A percentile compares a stretch with the other conserved stretches of the same genome.
phyloP scores from a whole-genome alignment of 2,888 invertebrate species.

The Alviniconcha strummeri region DNA sequence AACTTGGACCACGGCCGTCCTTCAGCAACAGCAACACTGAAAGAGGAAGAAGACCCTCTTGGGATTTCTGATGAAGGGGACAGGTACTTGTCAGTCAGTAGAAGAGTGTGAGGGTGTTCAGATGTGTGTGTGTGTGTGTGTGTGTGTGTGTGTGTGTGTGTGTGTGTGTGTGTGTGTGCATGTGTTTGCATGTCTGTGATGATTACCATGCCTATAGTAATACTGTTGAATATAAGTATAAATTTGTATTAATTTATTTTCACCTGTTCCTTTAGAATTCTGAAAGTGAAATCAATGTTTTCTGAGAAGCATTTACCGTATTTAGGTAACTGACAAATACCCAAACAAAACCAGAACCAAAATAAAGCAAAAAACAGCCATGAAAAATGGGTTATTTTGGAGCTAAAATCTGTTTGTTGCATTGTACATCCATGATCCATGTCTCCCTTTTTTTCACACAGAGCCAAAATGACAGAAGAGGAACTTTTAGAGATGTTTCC shows the following conservation, averaged over 20 bases:
- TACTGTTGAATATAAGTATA: background rate
- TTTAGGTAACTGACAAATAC: background rate
- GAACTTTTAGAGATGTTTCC: constrained; percentile 92
- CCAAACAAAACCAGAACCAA: too few relatives aligned
- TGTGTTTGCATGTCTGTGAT: background rate
- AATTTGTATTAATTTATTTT: background rate
- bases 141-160: background rate
- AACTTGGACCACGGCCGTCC: constrained; percentile 81
- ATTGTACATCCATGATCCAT: too few relatives aligned
- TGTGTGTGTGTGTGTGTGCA: background rate
- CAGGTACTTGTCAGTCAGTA: constrained; percentile 31
- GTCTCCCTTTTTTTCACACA: constrained; percentile 50
- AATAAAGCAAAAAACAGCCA: too few relatives aligned
- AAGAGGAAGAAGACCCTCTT: constrained; percentile 84
- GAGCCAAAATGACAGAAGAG: constrained; percentile 87
- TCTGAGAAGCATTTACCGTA: too few relatives aligned
- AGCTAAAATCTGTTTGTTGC: too few relatives aligned
- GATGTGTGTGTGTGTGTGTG: background rate
- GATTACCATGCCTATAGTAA: background rate
- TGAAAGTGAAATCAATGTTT: too few relatives aligned
- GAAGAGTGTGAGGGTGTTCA: background rate
- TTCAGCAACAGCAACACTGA: constrained; percentile 81
- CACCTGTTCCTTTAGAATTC: too few relatives aligned
- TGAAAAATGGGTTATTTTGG: background rate
- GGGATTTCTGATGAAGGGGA: constrained; percentile 88